phyloP scores from a whole-genome alignment of 2,888 invertebrate genomes.

The Habroteleia sp. region DNA sequence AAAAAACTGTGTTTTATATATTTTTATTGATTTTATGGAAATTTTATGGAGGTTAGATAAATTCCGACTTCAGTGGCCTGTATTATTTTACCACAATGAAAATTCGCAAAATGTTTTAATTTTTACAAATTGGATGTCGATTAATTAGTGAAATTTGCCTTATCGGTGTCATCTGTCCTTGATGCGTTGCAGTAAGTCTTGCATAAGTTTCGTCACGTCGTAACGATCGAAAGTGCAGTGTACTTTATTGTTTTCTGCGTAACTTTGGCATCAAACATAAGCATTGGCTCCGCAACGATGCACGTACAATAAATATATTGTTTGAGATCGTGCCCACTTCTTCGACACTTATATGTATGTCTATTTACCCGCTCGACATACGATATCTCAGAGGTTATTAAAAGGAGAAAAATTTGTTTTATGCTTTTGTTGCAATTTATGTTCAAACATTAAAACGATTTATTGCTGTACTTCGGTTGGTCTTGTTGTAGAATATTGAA shows the following conservation, averaged over 20 bases:
- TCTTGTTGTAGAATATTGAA: conserved; percentile 26
- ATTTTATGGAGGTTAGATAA: too few species aligned
- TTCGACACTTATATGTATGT: conserved; percentile 43
- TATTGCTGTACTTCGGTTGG: conserved; percentile 16
- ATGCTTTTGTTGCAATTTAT: conserved; percentile 42
- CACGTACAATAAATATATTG: conserved; percentile 46
- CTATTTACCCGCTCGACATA: conserved; percentile 21
- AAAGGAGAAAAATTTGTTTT: conserved; percentile 41
- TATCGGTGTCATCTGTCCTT: conserved; percentile 29
- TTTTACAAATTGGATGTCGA: too few species aligned
- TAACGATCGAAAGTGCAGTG: conserved; percentile 49
- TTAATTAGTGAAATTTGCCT: conserved; percentile 20
- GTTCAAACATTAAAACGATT: conserved; percentile 35
- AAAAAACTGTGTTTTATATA: too few species aligned
- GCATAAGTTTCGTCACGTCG: conserved; percentile 46
- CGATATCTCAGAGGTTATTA: conserved; percentile 64
- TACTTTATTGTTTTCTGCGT: conserved; percentile 44
- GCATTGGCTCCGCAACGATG: conserved; percentile 18
- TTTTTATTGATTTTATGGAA: too few species aligned
- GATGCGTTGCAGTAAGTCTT: conserved; percentile 29
- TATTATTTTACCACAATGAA: too few species aligned
- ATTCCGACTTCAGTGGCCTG: too few species aligned
- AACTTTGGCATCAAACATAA: conserved; percentile 21
- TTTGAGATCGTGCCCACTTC: conserved; percentile 32
- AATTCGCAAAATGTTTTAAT: too few species aligned